Base-by-base conservation (phyloP, 2,888 invertebrate genomes). In the Megastigmus dorsalis region DNA sequence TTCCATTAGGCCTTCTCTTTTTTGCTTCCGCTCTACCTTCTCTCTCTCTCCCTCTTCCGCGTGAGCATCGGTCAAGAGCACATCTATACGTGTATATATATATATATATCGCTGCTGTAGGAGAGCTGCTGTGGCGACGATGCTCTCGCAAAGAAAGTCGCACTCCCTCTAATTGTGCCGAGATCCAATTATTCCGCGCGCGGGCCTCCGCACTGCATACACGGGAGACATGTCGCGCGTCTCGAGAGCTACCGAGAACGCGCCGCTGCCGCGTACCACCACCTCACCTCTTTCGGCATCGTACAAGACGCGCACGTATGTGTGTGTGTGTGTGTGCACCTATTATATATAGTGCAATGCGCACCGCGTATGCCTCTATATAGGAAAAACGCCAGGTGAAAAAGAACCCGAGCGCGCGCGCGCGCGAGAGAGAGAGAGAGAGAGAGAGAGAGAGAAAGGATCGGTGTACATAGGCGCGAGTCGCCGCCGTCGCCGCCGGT, bases 181-280 rank as follows among this genome's bases (percentile, higher is more conserved):
- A n/a, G n/a, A 80, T 82, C 82, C 83, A 82, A 84, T 84, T 84
- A 84, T 83, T 81, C 74, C 78, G 70, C n/a, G n/a, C n/a, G n/a
- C n/a, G 71, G 78, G 73, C 65, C 78, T 71, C 79, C 74, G 63
- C 68, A 54, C 66, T n/a, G n/a, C n/a, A n/a, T n/a, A n/a, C n/a
- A n/a, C 62, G 57, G 62, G 38, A 28, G 62, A 57, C 50, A 26
- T 33, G 55, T 63, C 68, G 52, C 69, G 59, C 54, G 38, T 18
- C 26, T 33, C n/a, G 50, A 36, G 28, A 6, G 50, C 52, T 63
- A 63, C 65, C 43, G 33, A 57, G 55, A 45, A 52, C 15, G 3
- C 26, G n/a, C 50, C 3, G 20, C n/a, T n/a, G n/a, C n/a, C n/a
- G n/a, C n/a, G n/a, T n/a, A n/a, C n/a, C n/a, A n/a, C n/a, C n/a